phyloP scores from a whole-genome alignment of 2,797 vertebrate genomes.

The Anabacerthia variegaticeps region DNA sequence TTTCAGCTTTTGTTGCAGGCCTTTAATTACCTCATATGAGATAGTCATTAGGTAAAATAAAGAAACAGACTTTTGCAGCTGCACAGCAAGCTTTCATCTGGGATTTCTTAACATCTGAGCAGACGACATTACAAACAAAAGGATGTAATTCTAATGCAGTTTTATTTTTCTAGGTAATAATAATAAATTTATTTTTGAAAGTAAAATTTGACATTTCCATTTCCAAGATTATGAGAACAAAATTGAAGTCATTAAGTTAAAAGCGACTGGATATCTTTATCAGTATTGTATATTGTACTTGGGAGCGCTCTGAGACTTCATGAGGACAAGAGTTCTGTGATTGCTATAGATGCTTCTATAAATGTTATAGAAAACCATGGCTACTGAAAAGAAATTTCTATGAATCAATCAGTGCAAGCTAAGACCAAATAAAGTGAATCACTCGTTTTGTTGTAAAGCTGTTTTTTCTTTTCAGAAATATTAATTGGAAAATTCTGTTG shows the following conservation, averaged over 20 bases:
- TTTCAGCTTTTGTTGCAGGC: neutral
- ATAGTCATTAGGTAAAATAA: slow-evolving; percentile 1
- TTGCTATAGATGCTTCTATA: neutral
- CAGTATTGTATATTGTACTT: neutral
- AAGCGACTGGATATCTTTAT: neutral
- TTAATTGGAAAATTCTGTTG: neutral
- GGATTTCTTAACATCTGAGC: slow-evolving; percentile 7
- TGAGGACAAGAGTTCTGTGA: neutral
- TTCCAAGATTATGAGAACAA: neutral
- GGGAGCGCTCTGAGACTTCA: neutral
- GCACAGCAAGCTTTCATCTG: slow-evolving; percentile 12
- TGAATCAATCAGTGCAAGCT: neutral
- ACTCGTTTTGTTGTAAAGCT: neutral
- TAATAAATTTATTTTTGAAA: neutral
- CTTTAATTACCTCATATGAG: neutral
- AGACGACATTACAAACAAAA: slow-evolving; percentile 25
- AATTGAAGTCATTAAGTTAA: neutral
- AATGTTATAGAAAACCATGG: neutral
- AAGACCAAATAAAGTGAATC: neutral
- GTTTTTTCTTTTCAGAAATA: neutral
- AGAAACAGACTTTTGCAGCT: neutral
- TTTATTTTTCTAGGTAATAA: neutral
- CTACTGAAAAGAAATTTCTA: neutral
- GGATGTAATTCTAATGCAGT: neutral
- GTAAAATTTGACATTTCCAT: slow-evolving; percentile 5